Percentiles rank a stretch among this genome's conserved stretches.
phyloP scores from a whole-genome alignment of 2,888 invertebrate genomes.

The Diadegma fenestrale region DNA sequence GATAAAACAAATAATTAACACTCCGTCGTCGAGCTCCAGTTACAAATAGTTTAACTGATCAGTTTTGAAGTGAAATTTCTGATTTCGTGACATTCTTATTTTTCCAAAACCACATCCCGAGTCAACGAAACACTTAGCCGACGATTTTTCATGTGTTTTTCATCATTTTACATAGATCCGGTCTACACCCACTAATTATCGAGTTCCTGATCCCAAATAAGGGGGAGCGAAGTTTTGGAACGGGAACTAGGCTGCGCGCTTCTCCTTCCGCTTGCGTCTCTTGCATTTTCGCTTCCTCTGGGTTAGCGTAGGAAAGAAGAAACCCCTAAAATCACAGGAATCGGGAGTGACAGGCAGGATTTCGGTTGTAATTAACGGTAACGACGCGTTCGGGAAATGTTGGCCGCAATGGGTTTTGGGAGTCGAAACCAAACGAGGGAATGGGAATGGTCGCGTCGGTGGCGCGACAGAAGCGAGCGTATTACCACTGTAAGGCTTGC shows the following conservation, averaged over 20 bases:
- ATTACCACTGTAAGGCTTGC: slow-evolving; percentile 42
- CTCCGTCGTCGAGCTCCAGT: background rate
- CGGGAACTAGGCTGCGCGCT: background rate
- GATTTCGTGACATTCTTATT: background rate
- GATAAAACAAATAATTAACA: background rate
- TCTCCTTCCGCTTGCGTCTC: background rate
- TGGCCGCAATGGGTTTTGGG: slow-evolving; percentile 64
- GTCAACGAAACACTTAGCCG: slow-evolving; percentile 2
- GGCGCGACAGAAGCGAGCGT: slow-evolving; percentile 46
- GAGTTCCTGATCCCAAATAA: slow-evolving; percentile 36
- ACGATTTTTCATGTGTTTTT: slow-evolving; percentile 57
- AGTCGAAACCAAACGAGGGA: slow-evolving; percentile 71
- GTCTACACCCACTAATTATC: slow-evolving; percentile 56
- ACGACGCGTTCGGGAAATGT: slow-evolving; percentile 61
- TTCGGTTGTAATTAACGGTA: slow-evolving; percentile 73
- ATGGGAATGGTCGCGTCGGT: slow-evolving; percentile 56
- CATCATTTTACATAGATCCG: slow-evolving; percentile 32
- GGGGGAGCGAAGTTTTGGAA: slow-evolving; percentile 27
- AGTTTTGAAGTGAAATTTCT: background rate
- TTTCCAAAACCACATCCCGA: background rate
- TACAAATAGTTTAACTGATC: background rate
- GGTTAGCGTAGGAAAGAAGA: slow-evolving; percentile 26
- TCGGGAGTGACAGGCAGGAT: slow-evolving; percentile 66
- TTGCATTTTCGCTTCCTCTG: slow-evolving; percentile 8
- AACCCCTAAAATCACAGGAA: slow-evolving; percentile 58